Conservation (phyloP, 2,888 invertebrate species). For the Marronus borbonicus region DNA sequence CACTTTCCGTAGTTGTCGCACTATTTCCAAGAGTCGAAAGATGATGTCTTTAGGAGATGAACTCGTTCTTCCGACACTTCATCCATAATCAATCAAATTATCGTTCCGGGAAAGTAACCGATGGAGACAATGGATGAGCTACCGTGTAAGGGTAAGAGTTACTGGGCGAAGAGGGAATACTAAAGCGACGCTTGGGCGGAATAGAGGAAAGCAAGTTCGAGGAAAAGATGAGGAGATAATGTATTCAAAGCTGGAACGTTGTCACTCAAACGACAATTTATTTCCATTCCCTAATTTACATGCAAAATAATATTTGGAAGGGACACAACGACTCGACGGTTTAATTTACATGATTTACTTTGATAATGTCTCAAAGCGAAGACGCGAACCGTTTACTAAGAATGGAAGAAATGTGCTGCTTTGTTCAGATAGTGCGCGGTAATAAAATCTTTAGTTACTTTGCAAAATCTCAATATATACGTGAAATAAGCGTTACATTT, state of each 20-base stretch:
- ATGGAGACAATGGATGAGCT: slow-evolving; percentile 30
- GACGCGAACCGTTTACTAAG: background rate
- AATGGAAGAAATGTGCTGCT: background rate
- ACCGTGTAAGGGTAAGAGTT: background rate
- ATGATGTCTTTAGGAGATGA: slow-evolving; percentile 23
- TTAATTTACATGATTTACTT: slow-evolving; percentile 50
- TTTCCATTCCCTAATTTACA: slow-evolving; percentile 48
- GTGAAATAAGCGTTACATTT: too few species aligned
- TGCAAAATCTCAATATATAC: too few species aligned
- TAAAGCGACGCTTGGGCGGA: slow-evolving; percentile 4
- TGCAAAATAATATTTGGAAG: slow-evolving; percentile 48
- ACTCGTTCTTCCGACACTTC: slow-evolving; percentile 25
- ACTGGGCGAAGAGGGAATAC: background rate
- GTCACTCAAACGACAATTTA: slow-evolving; percentile 48
- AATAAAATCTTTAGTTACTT: too few species aligned
- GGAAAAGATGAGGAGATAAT: slow-evolving; percentile 40
- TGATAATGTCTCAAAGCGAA: slow-evolving; percentile 4
- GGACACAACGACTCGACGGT: slow-evolving; percentile 40
- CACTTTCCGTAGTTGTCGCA: slow-evolving; percentile 31
- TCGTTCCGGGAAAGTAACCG: slow-evolving; percentile 33
- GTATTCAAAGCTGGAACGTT: slow-evolving; percentile 42
- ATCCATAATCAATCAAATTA: slow-evolving; percentile 46
- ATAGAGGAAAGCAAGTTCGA: background rate
- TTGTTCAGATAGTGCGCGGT: too few species aligned
- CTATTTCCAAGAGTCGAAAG: slow-evolving; percentile 34